Evolutionary conservation across 2,113 vertebrate genomes (phyloP).

Genomic region (Etheostoma spectabile): DNA sequence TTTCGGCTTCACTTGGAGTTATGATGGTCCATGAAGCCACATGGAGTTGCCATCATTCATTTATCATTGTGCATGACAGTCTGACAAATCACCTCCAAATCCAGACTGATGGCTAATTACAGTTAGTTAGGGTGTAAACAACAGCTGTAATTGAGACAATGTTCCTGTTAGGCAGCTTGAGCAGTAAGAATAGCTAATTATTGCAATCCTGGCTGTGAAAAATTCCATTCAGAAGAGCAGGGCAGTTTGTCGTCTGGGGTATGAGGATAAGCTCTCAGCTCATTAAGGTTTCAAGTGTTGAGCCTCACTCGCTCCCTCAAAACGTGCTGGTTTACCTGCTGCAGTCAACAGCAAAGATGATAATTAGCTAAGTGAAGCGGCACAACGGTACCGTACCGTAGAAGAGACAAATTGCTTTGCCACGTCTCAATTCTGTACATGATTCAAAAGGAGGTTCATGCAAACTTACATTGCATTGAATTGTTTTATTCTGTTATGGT

Average conservation of each 20-base stretch:
- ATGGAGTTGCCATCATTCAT: conserved; percentile 12
- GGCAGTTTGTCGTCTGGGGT: conserved; percentile 13
- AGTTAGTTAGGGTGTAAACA: conserved; percentile 42
- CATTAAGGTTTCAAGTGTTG: conserved; percentile 36
- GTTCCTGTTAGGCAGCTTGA: conserved; percentile 3
- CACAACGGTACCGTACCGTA: neutral
- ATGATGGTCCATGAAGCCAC: neutral
- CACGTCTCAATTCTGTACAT: neutral
- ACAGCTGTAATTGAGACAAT: conserved; percentile 52
- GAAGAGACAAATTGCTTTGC: conserved; percentile 10
- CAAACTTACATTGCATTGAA: neutral
- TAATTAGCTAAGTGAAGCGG: conserved; percentile 41
- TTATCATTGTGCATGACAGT: conserved; percentile 12
- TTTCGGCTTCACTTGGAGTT: neutral
- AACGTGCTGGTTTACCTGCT: conserved; percentile 33
- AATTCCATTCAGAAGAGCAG: conserved; percentile 10
- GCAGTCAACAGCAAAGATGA: conserved; percentile 26
- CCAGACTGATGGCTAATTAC: conserved; percentile 44
- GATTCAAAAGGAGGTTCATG: neutral
- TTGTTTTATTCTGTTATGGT: neutral
- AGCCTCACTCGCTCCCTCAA: conserved; percentile 13
- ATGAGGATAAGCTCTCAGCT: conserved; percentile 28
- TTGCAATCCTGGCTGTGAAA: conserved; percentile 12
- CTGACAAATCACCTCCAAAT: conserved; percentile 40
- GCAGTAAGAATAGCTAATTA: conserved; percentile 16